Evolutionary conservation across 2,797 vertebrate genomes (phyloP), one percentile per base, ranked within the genome.

Genomic region (Aulostomus chinensis): DNA sequence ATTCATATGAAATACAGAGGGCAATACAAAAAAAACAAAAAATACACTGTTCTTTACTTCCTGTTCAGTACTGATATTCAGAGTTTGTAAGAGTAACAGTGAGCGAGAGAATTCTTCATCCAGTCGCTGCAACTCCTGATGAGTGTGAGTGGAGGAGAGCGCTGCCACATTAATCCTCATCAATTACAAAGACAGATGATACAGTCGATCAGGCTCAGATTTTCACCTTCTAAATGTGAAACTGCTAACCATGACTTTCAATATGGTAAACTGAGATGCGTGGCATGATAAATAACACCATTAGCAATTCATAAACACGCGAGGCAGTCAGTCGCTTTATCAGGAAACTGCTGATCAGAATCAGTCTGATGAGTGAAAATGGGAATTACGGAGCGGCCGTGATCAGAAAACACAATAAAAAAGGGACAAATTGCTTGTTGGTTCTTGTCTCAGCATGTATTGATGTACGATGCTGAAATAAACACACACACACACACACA

Each of bases 291-390:
- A 84, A 82, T 69, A 17, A 57, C 13, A 0, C 17, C 59, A 78
- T 85, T 81, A 78, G 75, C 59, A 61, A 74, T 80, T 81, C 76
- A 81, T 65, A 65, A 84, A 84, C 74, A 78, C 29, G 26, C 31
- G 45, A 61, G 31, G 38, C 46, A 45, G 62, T 29, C 52, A 1
- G 37, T 34, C 18, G 43, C 66, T 68, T 76, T 67, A 76, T 80
- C 80, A 60, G 62, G 36, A 46, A 62, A 53, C 25, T 34, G 70
- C 66, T 71, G 71, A 76, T 83, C 66, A 32, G 38, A 66, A 77
- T 77, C 60, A 16, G 56, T 31, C 45, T 2, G 7, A n/a, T 1
- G 9, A 51, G 25, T 8, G 60, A 62, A 39, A 32, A 52, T 2
- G 5, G 35, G 35, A 68, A 67, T 48, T 24, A 76, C 16, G 38